Evolutionary conservation across 2,113 vertebrate species (phyloP).

Genomic region (Larimichthys crocea): DNA sequence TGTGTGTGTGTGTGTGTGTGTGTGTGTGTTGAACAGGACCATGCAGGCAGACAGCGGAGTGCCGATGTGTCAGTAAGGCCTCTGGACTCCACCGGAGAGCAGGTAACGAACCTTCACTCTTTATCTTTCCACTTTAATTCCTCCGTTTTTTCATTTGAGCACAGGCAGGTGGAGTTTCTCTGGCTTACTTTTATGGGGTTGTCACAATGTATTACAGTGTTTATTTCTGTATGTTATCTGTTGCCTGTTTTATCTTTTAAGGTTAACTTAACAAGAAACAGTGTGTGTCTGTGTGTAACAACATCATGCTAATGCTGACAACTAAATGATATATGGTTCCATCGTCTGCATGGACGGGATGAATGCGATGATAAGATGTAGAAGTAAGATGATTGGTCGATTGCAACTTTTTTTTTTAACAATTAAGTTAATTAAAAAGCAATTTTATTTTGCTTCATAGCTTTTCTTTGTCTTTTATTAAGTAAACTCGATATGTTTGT

Average conservation of each 20-base stretch:
- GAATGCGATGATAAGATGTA: too few relatives aligned
- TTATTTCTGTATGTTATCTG: neutral
- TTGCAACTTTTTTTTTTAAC: too few relatives aligned
- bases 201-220: too few relatives aligned
- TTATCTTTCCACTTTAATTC: neutral
- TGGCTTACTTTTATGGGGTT: too few relatives aligned
- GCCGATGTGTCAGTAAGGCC: constrained; percentile 69
- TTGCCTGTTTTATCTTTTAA: neutral
- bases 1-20: constrained; percentile 21
- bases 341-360: neutral
- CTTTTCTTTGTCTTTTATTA: neutral
- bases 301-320: too few relatives aligned
- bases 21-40: constrained; percentile 64
- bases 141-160: neutral
- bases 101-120: constrained; percentile 70
- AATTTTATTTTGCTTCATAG: too few relatives aligned
- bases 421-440: too few relatives aligned
- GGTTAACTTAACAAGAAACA: neutral
- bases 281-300: neutral
- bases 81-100: constrained; percentile 61
- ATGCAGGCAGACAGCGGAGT: constrained; percentile 57
- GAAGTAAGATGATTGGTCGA: too few relatives aligned
- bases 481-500: neutral
- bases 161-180: neutral
- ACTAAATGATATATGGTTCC: neutral